These are phyloP conservation scores for Hipposideros larvatus DNA, from an alignment of 2,797 vertebrate genomes.

Conservation along the genomic window DNA sequence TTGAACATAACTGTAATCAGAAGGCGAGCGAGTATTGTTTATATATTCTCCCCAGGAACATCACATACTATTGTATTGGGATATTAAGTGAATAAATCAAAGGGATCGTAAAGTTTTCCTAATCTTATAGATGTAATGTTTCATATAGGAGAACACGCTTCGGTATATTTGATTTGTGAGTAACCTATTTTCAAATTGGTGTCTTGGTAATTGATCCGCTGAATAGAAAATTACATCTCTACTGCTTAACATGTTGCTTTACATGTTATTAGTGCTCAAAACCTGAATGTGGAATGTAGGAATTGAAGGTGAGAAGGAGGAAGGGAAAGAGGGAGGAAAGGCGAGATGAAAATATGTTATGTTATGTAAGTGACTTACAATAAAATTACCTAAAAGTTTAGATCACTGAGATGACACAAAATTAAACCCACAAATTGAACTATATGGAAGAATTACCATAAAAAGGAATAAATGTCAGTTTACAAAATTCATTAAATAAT, in stretches of 20 bases:
- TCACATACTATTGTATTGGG: neutral
- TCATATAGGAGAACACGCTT: neutral
- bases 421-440: neutral
- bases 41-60: neutral
- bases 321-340: neutral
- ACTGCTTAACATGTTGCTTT: neutral
- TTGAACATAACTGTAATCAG: constrained; percentile 27
- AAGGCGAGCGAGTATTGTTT: constrained; percentile 39
- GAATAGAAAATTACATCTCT: neutral
- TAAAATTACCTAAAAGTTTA: neutral
- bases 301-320: neutral
- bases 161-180: constrained; percentile 17
- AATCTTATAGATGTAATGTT: constrained; percentile 8
- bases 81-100: constrained; percentile 62
- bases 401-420: neutral
- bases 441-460: neutral
- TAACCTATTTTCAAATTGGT: constrained; percentile 47
- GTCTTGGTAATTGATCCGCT: constrained; percentile 7
- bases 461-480: neutral
- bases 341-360: neutral
- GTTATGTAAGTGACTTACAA: neutral
- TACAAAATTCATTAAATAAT: neutral
- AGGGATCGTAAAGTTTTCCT: neutral
- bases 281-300: neutral
- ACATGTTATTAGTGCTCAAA: neutral